Evolutionary conservation across 2,888 invertebrate genomes (phyloP), one percentile per base, ranked within the genome.

Genomic region (Dioctria linearis): DNA sequence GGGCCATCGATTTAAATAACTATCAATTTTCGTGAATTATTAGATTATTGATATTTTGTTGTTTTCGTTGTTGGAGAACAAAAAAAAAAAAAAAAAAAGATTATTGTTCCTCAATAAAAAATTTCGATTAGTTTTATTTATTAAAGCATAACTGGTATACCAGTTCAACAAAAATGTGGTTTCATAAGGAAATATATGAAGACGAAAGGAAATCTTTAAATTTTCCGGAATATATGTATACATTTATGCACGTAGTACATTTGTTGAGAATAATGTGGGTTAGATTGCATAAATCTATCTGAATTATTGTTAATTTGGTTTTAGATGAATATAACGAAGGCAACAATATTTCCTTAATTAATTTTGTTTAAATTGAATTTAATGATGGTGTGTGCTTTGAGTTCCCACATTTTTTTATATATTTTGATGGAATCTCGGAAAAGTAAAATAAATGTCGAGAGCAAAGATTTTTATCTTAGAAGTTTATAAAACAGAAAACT

Each of bases 41-140:
- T 8, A n/a, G 4, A 11, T 4, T 8, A 54, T 54, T 54, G 54
- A 6, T 11, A 11, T 54, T 54, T 11, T 54, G 54, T n/a, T n/a
- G 11, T 54, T 54, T 54, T 54, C 54, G 11, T 8, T 25, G 25
- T 25, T 25, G 25, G 25, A 25, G 25, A 0, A 25, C 25, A 25
- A 25, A 25, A 25, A 0, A 25, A 25, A 25, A 25, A 25, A 25
- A 0, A 25, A 25, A 25, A 25, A 25, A 0, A 25, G 25, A 25
- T 54, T 54, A 54, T 54, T 54, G 54, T 54, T 54, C 54, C 54
- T 54, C 54, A 54, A 54, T 54, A 54, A 54, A 54, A 25, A 11
- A 54, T 54, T 54, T 54, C 6, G 11, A 54, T 54, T 11, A 54
- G n/a, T n/a, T 8, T 54, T 46, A 25, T 46, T 46, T 46, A 11